These are phyloP conservation scores for Drosophila rufa DNA, from an alignment of 1,140 invertebrate species.

Conservation along the genomic window DNA sequence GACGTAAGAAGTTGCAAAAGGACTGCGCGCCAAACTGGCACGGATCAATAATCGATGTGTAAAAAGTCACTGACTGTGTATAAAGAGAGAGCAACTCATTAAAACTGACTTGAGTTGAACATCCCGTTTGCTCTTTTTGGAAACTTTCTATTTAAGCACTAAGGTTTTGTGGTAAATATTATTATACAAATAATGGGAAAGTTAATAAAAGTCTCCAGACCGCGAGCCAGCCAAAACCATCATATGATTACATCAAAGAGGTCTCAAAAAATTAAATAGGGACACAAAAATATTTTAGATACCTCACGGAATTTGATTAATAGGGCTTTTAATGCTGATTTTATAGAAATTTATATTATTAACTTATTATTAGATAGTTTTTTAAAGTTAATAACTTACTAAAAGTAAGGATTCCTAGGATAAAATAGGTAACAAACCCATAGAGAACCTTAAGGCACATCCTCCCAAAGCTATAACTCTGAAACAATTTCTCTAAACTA, in stretches of 20 bases:
- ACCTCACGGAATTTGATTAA: accelerated
- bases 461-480: too few relatives aligned
- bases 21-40: constrained; percentile 55
- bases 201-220: too few relatives aligned
- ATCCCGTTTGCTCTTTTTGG: background rate
- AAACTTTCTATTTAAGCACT: background rate
- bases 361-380: background rate
- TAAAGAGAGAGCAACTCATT: constrained; percentile 25
- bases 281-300: background rate
- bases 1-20: constrained; percentile 61
- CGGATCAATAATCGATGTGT: constrained; percentile 58
- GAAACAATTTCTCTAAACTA: too few relatives aligned
- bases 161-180: background rate
- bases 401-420: too few relatives aligned
- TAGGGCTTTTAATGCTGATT: background rate
- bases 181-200: too few relatives aligned
- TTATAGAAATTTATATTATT: background rate
- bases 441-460: too few relatives aligned
- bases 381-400: background rate
- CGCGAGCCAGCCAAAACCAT: too few relatives aligned
- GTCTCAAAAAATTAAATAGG: too few relatives aligned
- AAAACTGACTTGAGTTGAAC: constrained; percentile 9
- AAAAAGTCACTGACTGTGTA: constrained; percentile 46
- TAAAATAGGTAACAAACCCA: too few relatives aligned
- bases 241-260: too few relatives aligned